Conservation (phyloP, 1,140 invertebrate species). For the Sarcophaga peregrina region DNA sequence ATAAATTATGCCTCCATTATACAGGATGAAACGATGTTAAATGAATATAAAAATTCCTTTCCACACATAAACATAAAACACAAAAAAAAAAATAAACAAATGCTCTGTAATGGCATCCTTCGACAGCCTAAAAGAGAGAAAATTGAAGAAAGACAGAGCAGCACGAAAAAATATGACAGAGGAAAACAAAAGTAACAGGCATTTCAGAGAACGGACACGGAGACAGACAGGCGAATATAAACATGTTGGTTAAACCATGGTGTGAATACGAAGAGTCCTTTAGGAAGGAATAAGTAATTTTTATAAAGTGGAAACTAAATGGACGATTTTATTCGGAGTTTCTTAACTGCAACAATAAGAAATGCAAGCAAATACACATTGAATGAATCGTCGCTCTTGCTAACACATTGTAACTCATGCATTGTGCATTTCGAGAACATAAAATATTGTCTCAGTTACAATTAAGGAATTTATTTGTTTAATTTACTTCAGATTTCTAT, state of each 20-base stretch:
- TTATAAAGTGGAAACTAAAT: not conserved
- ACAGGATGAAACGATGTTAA: constrained; percentile 17
- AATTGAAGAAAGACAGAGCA: too few relatives aligned
- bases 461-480: too few relatives aligned
- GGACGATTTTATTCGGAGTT: not conserved
- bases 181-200: not conserved
- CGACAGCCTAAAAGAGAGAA: too few relatives aligned
- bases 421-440: too few relatives aligned
- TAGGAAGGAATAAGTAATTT: not conserved
- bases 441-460: too few relatives aligned
- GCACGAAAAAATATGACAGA: too few relatives aligned
- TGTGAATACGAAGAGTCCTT: constrained; percentile 19
- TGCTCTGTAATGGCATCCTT: not conserved
- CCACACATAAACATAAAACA: constrained; percentile 8
- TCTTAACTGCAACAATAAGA: not conserved
- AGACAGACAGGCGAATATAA: not conserved
- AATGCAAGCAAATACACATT: not conserved
- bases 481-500: too few relatives aligned
- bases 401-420: too few relatives aligned
- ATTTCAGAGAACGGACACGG: too few relatives aligned
- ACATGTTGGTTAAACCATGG: not conserved
- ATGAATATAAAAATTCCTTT: constrained; percentile 27
- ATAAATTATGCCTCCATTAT: constrained; percentile 7
- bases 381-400: too few relatives aligned
- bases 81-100: constrained; percentile 1